phyloP scores from a whole-genome alignment of 2,888 invertebrate genomes.

The Agonopterix alstromeriana region DNA sequence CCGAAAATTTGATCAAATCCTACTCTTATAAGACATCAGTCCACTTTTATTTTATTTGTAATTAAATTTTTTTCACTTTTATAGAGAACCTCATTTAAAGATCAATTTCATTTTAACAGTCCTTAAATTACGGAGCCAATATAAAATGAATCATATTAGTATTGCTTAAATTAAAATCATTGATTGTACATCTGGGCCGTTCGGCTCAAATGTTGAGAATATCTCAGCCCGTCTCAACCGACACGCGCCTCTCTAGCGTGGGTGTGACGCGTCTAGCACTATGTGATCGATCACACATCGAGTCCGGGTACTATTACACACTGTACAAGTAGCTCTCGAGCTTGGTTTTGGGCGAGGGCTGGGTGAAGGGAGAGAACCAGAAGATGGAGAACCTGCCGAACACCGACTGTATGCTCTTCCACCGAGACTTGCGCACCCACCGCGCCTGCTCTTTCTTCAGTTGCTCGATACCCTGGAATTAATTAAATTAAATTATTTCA shows the following conservation, averaged over 20 bases:
- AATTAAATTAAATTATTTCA: background rate
- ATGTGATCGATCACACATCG: constrained; percentile 2
- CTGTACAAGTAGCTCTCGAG: constrained; percentile 90
- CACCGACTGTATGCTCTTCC: constrained; percentile 97
- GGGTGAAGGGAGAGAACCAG: constrained; percentile 97
- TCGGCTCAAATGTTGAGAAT: background rate
- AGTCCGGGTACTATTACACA: constrained; percentile 72
- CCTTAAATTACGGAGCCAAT: background rate
- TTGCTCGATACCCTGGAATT: constrained; percentile 94
- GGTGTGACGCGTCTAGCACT: background rate
- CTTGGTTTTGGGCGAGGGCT: constrained; percentile 87
- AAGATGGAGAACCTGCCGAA: constrained; percentile 96
- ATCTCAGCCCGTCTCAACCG: too few relatives aligned
- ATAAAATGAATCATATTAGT: background rate
- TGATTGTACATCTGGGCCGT: background rate
- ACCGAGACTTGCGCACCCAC: constrained; percentile 94
- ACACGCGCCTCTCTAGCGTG: too few relatives aligned
- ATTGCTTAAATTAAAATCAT: background rate
- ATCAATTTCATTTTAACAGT: too few relatives aligned
- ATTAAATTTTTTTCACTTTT: too few relatives aligned
- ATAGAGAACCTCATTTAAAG: too few relatives aligned
- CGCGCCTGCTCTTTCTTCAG: constrained; percentile 96
- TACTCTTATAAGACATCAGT: too few relatives aligned
- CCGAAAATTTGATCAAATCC: too few relatives aligned
- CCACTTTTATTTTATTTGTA: too few relatives aligned